phyloP scores from a whole-genome alignment of 2,797 vertebrate genomes.

The Melanotaenia pygmaea region DNA sequence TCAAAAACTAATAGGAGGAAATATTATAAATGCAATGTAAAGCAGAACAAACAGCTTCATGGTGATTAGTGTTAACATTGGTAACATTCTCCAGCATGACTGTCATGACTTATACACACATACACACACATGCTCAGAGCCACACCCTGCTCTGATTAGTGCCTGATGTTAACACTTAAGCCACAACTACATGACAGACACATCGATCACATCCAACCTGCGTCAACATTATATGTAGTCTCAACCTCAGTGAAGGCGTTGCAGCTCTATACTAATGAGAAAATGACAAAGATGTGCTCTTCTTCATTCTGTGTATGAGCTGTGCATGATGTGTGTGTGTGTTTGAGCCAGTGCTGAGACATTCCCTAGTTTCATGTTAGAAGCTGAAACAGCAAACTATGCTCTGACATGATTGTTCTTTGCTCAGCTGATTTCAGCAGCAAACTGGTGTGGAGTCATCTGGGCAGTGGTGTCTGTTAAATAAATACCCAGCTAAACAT shows the following conservation, averaged over 20 bases:
- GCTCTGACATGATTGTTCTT: constrained; percentile 37
- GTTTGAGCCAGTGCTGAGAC: constrained; percentile 60
- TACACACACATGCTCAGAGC: constrained; percentile 21
- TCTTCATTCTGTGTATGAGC: constrained; percentile 33
- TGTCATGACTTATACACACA: constrained; percentile 2
- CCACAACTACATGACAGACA: constrained; percentile 50
- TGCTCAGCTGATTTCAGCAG: constrained; percentile 51
- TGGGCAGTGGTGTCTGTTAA: neutral
- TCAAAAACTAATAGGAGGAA: constrained; percentile 2
- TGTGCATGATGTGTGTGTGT: constrained; percentile 21
- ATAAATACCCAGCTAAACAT: neutral
- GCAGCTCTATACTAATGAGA: constrained; percentile 71
- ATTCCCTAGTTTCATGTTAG: constrained; percentile 70
- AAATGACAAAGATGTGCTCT: constrained; percentile 51
- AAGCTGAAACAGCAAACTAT: constrained; percentile 64
- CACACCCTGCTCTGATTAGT: constrained; percentile 60
- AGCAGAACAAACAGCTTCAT: constrained; percentile 1
- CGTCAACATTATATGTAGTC: constrained; percentile 30
- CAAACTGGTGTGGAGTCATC: constrained; percentile 29
- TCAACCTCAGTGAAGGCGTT: constrained; percentile 38
- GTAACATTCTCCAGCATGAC: neutral
- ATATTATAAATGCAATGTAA: neutral
- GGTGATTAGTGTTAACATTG: constrained; percentile 26
- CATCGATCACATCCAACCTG: constrained; percentile 56
- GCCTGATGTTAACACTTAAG: constrained; percentile 51